phyloP scores from a whole-genome alignment of 1,140 invertebrate species.

The Drosophila pseudoobscura region DNA sequence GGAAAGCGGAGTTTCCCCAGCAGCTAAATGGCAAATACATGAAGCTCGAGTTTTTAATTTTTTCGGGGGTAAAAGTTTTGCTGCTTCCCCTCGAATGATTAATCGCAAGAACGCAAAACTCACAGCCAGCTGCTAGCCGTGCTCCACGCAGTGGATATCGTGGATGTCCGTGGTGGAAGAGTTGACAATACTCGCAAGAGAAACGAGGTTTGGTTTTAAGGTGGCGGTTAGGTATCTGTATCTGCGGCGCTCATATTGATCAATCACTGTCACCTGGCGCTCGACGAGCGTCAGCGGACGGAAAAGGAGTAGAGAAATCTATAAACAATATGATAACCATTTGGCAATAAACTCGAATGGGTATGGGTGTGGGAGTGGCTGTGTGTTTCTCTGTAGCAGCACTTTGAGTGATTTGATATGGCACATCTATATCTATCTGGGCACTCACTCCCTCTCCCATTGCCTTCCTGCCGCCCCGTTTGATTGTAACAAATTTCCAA shows the following conservation, averaged over 20 bases:
- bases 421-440: constrained; percentile 45
- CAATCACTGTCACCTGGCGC: constrained; percentile 73
- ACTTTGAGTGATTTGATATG: constrained; percentile 79
- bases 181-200: constrained; percentile 52
- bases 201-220: constrained; percentile 59
- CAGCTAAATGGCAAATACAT: constrained; percentile 55
- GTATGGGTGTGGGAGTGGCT: constrained; percentile 12
- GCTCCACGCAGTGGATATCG: too few relatives aligned
- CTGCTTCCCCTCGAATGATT: constrained; percentile 51
- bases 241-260: constrained; percentile 69
- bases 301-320: constrained; percentile 49
- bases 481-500: constrained; percentile 79
- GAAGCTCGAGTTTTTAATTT: constrained; percentile 62
- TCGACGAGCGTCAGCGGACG: constrained; percentile 5
- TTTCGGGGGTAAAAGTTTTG: constrained; percentile 38
- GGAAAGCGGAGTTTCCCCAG: not conserved
- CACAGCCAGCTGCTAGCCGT: constrained; percentile 18
- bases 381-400: constrained; percentile 59
- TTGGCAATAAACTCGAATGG: constrained; percentile 74
- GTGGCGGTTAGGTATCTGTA: constrained; percentile 41
- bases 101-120: constrained; percentile 61
- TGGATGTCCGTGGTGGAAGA: not conserved
- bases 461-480: not conserved
- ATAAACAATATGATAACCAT: constrained; percentile 82
- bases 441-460: not conserved